A percentile compares a stretch with the other conserved stretches of the same genome.
Conservation (phyloP, 2,797 vertebrate genomes). For the Botia almorhae region DNA sequence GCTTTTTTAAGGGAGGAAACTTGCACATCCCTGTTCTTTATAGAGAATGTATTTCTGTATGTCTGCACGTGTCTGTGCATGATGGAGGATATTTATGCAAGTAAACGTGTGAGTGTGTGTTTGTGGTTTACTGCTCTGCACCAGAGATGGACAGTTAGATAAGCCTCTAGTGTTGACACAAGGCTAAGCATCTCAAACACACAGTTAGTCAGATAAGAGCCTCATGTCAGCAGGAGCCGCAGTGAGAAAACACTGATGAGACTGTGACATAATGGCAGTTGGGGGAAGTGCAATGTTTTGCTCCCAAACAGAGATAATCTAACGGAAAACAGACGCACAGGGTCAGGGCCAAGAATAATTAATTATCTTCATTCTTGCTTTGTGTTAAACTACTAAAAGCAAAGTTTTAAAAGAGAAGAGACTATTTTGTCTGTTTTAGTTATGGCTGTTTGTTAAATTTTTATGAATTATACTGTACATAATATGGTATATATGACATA, state of each 20-base stretch:
- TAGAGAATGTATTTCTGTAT: constrained; percentile 12
- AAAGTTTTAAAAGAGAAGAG: constrained; percentile 20
- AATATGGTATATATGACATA: not conserved
- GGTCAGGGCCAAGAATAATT: constrained; percentile 36
- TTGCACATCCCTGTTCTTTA: constrained; percentile 39
- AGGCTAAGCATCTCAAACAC: constrained; percentile 56
- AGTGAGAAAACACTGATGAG: constrained; percentile 44
- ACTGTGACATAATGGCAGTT: constrained; percentile 29
- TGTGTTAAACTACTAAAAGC: constrained; percentile 10
- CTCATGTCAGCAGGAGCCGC: constrained; percentile 54
- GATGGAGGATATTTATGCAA: constrained; percentile 38
- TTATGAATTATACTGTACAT: not conserved
- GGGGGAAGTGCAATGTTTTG: constrained; percentile 23
- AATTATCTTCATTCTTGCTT: not conserved
- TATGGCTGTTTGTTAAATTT: constrained; percentile 4
- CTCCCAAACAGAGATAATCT: constrained; percentile 48
- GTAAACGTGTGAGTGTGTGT: constrained; percentile 43
- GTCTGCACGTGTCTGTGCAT: constrained; percentile 28
- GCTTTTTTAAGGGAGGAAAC: constrained; percentile 15
- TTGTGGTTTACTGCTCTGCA: constrained; percentile 53
- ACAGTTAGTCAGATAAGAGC: constrained; percentile 60
- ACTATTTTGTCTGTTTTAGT: not conserved
- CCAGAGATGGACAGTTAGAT: constrained; percentile 64
- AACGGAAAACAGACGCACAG: constrained; percentile 40
- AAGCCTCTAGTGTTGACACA: constrained; percentile 52